Base-by-base conservation (phyloP, 1,140 invertebrate species). In the Odontomachus brunneus region DNA sequence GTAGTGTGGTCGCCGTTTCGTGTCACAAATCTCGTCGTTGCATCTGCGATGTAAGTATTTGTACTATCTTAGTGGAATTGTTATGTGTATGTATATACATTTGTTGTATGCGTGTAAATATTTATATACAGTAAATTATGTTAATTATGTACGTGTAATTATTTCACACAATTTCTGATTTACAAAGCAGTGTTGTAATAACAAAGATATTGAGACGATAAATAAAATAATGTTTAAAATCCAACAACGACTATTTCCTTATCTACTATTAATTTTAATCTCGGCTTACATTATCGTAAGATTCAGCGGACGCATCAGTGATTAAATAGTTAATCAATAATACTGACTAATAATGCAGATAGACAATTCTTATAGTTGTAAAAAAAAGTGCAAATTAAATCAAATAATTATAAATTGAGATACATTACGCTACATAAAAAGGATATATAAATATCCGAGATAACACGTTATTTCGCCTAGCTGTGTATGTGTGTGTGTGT, bases 31-130 rank as follows among this genome's bases (percentile, higher is more conserved):
- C 55, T 44, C n/a, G 2, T 17, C 7, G 17, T 57, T 59, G 19
- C 33, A 38, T 72, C 29, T 57, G 29, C 2, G 5, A 51, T 29
- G 51, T 69, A 69, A 12, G 55, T 71, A 71, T 71, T 55, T 29
- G 9, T 33, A 19, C 33, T 9, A 19, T 22, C 55, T 38, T 53
- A n/a, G 19, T 33, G 1, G 55, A 55, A 57, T 57, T 38, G 19
- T 55, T 2, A 53, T n/a, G n/a, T 55, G 0, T 55, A 19, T 22
- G n/a, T 55, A 55, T 53, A 15, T 53, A 19, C 5, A 11, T 55
- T 22, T 19, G 19, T 44, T 44, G 0, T 22, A n/a, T 17, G n/a
- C 51, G 29, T 33, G 5, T 33, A 55, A 22, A 7, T 7, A 19
- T 7, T 55, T 19, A 33, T 5, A 33, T 3, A 33, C 29, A 33